These are phyloP conservation scores for Falco novaeseelandiae DNA, from an alignment of 2,797 vertebrate genomes.

Conservation along the genomic window DNA sequence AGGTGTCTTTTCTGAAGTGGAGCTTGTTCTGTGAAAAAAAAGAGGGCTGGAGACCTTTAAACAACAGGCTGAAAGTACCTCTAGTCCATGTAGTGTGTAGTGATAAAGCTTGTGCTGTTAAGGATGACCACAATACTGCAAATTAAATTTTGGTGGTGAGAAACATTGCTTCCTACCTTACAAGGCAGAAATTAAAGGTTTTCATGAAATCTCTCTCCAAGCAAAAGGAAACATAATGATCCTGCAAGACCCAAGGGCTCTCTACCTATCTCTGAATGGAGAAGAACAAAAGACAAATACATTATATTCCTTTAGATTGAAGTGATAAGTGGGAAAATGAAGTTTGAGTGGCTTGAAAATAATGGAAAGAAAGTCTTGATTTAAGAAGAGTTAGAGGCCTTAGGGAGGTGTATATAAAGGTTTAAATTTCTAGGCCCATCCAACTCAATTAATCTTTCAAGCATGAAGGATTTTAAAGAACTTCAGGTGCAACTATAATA, in stretches of 20 bases:
- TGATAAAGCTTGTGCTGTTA: constrained; percentile 15
- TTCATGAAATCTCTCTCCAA: constrained; percentile 21
- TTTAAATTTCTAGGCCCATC: constrained; percentile 9
- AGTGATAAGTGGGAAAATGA: constrained; percentile 30
- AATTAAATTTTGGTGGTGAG: constrained; percentile 40
- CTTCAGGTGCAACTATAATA: constrained; percentile 33
- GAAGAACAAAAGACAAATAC: constrained; percentile 15
- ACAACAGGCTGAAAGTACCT: not conserved
- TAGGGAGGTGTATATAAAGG: not conserved
- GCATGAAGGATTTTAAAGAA: constrained; percentile 6
- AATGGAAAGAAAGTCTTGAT: constrained; percentile 10
- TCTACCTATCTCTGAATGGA: not conserved
- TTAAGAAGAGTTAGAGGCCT: not conserved
- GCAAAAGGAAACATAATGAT: not conserved
- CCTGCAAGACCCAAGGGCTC: constrained; percentile 17
- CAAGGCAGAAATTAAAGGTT: constrained; percentile 37
- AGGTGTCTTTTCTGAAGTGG: not conserved
- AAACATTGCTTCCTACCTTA: not conserved
- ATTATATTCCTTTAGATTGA: constrained; percentile 9
- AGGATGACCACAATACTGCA: constrained; percentile 32
- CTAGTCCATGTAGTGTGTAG: not conserved
- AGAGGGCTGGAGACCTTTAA: not conserved
- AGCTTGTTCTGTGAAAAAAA: not conserved
- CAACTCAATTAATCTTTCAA: constrained; percentile 38
- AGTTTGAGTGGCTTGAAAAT: constrained; percentile 20